phyloP scores from a whole-genome alignment of 1,140 invertebrate species.

The Drosophila ercepeae region DNA sequence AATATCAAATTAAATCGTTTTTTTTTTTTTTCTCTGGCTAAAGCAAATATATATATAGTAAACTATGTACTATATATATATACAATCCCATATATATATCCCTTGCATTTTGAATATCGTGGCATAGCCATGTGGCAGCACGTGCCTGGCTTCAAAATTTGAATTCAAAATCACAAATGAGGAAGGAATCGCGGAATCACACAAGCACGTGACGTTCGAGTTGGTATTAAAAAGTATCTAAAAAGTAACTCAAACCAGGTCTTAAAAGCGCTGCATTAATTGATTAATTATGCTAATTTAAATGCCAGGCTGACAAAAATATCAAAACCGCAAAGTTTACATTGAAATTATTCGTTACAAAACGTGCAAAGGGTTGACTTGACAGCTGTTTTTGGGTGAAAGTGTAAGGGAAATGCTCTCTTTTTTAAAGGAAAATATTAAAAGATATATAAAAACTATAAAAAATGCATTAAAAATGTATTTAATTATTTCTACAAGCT shows the following conservation, averaged over 20 bases:
- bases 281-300: constrained; percentile 78
- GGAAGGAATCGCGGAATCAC: too few relatives aligned
- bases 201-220: constrained; percentile 55
- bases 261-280: constrained; percentile 69
- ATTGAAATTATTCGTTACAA: constrained; percentile 22
- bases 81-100: constrained; percentile 29
- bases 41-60: constrained; percentile 7
- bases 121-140: constrained; percentile 56
- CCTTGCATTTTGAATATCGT: constrained; percentile 37
- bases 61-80: not conserved
- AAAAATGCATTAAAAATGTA: not conserved
- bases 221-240: not conserved
- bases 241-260: not conserved
- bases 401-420: not conserved
- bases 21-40: not conserved
- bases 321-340: constrained; percentile 1
- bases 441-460: not conserved
- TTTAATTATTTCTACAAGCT: not conserved
- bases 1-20: constrained; percentile 62
- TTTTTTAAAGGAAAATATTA: not conserved
- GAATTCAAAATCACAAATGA: constrained; percentile 47
- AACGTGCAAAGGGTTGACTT: not conserved
- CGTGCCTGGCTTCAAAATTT: constrained; percentile 71
- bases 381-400: not conserved
- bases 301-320: constrained; percentile 50